Percentiles rank a stretch among this genome's conserved stretches.
Evolutionary conservation across 2,888 invertebrate species (phyloP).

Genomic region (Platycnemis pennipes): DNA sequence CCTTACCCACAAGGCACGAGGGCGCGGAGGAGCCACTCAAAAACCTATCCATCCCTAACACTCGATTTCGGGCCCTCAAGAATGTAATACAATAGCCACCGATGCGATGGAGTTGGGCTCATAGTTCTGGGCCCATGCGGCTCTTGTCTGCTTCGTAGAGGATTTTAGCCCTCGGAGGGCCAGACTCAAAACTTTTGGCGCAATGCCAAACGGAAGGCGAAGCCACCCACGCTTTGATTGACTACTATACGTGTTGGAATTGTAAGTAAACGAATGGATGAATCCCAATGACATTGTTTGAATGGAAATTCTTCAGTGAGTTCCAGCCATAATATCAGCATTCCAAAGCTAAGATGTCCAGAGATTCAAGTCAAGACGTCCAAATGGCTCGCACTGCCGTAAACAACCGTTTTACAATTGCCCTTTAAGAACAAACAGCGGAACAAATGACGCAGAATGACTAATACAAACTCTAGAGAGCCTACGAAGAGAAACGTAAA

Average conservation of each 20-base stretch:
- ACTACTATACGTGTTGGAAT: neutral
- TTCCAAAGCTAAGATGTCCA: neutral
- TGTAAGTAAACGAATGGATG: neutral
- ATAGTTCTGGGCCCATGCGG: no score
- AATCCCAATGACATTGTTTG: neutral
- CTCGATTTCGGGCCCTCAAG: no score
- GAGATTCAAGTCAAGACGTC: neutral
- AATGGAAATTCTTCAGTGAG: neutral
- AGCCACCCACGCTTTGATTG: neutral
- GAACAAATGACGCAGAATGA: neutral
- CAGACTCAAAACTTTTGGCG: neutral
- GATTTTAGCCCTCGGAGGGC: no score
- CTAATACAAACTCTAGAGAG: neutral
- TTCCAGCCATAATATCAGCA: neutral
- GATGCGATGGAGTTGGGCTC: no score
- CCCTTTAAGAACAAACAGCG: neutral
- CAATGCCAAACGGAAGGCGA: neutral
- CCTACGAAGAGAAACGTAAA: neutral
- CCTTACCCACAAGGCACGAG: neutral
- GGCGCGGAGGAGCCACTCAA: neutral
- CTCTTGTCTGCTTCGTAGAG: no score
- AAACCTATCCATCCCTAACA: no score
- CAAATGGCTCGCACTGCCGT: no score
- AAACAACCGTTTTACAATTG: neutral
- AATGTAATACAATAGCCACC: no score